Evolutionary conservation across 2,888 invertebrate genomes (phyloP).

Genomic region (Ormyrus pomaceus): DNA sequence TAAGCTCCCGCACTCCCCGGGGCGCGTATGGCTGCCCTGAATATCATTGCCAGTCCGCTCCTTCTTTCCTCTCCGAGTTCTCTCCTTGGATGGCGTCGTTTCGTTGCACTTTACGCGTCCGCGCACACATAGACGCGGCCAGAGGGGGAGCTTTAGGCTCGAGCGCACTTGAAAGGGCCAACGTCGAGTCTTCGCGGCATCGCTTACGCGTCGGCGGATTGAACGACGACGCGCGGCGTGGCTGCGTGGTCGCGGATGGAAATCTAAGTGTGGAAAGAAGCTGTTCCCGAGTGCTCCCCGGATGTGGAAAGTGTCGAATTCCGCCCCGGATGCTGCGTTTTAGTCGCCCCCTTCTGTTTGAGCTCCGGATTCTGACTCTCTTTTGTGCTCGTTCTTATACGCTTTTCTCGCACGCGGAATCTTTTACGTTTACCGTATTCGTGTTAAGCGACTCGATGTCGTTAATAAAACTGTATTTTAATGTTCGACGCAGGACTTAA

Average conservation of each 20-base stretch:
- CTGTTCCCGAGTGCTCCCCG: neutral
- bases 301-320: slow-evolving; percentile 7
- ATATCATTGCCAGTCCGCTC: slow-evolving; percentile 63
- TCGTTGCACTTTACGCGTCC: slow-evolving; percentile 62
- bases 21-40: slow-evolving; percentile 56
- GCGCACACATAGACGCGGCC: slow-evolving; percentile 40
- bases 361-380: too few species aligned
- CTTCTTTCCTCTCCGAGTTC: slow-evolving; percentile 10
- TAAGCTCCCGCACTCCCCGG: neutral
- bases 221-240: neutral
- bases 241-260: neutral
- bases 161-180: slow-evolving; percentile 61
- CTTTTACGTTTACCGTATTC: too few species aligned
- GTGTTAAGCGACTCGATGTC: too few species aligned
- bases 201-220: slow-evolving; percentile 29
- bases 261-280: neutral
- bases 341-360: too few species aligned
- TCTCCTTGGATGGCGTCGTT: slow-evolving; percentile 15
- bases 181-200: too few species aligned
- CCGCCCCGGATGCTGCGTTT: neutral
- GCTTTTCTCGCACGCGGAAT: too few species aligned
- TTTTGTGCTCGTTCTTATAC: too few species aligned
- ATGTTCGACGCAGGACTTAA: too few species aligned
- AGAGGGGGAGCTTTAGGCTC: slow-evolving; percentile 55
- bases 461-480: too few species aligned